A percentile compares a stretch with the other conserved stretches of the same genome.
These are phyloP conservation scores for Syrphus vitripennis DNA, from an alignment of 2,888 invertebrate species.

Conservation along the genomic window DNA sequence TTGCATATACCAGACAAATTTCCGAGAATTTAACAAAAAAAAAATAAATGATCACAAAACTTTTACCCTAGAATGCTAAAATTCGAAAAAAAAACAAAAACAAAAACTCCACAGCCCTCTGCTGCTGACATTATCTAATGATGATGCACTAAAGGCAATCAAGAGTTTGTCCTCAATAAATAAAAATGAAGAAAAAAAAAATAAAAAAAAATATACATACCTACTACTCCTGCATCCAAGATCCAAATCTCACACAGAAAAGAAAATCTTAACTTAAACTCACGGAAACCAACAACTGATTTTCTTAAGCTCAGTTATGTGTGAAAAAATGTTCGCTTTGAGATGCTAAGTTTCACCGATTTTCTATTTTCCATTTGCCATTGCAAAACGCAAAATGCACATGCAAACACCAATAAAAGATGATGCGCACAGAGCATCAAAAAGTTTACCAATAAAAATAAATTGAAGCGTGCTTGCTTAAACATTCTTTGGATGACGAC, in stretches of 20 bases:
- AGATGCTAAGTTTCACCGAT: slow-evolving; percentile 45
- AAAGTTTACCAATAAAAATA: slow-evolving; percentile 71
- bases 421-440: slow-evolving; percentile 61
- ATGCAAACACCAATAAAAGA: slow-evolving; percentile 68
- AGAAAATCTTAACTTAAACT: slow-evolving; percentile 17
- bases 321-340: slow-evolving; percentile 42
- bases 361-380: slow-evolving; percentile 39
- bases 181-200: not conserved
- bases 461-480: slow-evolving; percentile 62
- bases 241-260: not conserved
- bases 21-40: slow-evolving; percentile 38
- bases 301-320: slow-evolving; percentile 32
- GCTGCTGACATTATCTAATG: slow-evolving; percentile 33
- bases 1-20: slow-evolving; percentile 33
- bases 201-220: not conserved
- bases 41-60: slow-evolving; percentile 63
- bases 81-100: not conserved
- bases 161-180: slow-evolving; percentile 9
- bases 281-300: slow-evolving; percentile 9
- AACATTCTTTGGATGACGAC: slow-evolving; percentile 18
- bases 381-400: slow-evolving; percentile 62
- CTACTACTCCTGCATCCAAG: not conserved
- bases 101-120: not conserved
- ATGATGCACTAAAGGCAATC: slow-evolving; percentile 61
- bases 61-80: slow-evolving; percentile 9